Percentiles rank a stretch among this genome's conserved stretches.
These are phyloP conservation scores for Drosophila nr. medialis DNA, from an alignment of 2,888 invertebrate genomes.

Conservation along the genomic window DNA sequence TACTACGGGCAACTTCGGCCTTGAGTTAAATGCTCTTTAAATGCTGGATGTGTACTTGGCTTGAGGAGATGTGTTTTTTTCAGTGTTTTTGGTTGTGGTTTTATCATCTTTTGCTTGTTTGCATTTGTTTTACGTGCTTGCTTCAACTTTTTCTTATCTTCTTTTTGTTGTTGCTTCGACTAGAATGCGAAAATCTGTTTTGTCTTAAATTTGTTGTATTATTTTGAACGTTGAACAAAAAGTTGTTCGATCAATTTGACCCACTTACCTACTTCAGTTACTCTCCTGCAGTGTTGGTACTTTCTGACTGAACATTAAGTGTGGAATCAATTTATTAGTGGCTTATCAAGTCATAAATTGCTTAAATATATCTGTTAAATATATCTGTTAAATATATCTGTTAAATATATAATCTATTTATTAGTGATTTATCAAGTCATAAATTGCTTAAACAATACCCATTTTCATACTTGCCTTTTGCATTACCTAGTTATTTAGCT, in stretches of 20 bases:
- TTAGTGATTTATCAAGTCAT: too few relatives aligned
- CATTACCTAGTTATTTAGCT: neutral
- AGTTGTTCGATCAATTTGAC: neutral
- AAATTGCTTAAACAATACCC: too few relatives aligned
- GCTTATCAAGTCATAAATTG: neutral
- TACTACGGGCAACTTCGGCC: neutral
- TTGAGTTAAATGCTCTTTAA: constrained; percentile 19
- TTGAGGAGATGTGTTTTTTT: neutral
- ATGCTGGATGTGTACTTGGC: neutral
- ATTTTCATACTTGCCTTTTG: neutral
- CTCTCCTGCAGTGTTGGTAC: too few relatives aligned
- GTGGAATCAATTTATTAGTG: neutral
- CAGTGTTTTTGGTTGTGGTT: neutral
- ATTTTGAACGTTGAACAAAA: neutral
- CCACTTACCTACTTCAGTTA: neutral
- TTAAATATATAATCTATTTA: neutral
- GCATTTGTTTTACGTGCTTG: neutral
- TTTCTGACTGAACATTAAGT: neutral
- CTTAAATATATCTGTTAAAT: too few relatives aligned
- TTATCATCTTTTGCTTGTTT: constrained; percentile 2
- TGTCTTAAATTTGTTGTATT: neutral
- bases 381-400: neutral
- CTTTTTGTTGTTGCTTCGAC: neutral
- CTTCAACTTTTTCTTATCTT: constrained; percentile 7
- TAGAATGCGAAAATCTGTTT: neutral